Evolutionary conservation across 2,888 invertebrate species (phyloP), one percentile per base, ranked within the genome.

Genomic region (Philereme transversata): DNA sequence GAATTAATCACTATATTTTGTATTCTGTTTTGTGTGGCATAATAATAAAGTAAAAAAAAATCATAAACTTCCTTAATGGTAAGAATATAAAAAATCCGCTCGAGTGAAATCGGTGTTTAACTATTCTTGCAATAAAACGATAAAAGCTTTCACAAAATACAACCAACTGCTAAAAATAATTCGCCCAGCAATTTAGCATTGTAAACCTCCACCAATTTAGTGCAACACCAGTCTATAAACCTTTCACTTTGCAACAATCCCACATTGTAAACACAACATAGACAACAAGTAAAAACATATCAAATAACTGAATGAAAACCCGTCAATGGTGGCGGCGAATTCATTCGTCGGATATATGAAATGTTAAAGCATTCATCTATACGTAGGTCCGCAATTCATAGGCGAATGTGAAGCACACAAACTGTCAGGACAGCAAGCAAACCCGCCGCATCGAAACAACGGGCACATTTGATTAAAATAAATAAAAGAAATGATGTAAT

Each of bases 331-430:
- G 79, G 80, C 76, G 83, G 81, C 81, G 81, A 86, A 88, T 89
- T 86, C 88, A 87, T 88, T 88, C 84, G 87, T 83, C 82, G 86
- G 86, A 87, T 88, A 87, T 90, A 88, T 89, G 89, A 90, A 90
- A 90, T 88, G 85, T 88, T 87, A 86, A 90, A 88, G 83, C 86
- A 89, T 90, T 90, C 91, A 90, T 90, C 88, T 88, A 85, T 83
- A 83, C 82, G 76, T 82, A 78, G 79, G 78, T 83, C 79, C 78
- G 87, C 86, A 88, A 88, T 89, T 88, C 90, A 88, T 85, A 85
- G 84, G 73, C 79, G 84, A 84, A 84, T 84, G 79, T 84, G 79
- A 81, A 78, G 71, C 73, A 75, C 80, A 82, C 86, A 86, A 85
- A 85, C 85, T 84, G 84, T 82, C 82, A 79, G 80, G 78, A 82